Percentiles rank a stretch among this genome's conserved stretches.
phyloP scores from a whole-genome alignment of 2,113 vertebrate genomes.

The Notarius quadriscutis region DNA sequence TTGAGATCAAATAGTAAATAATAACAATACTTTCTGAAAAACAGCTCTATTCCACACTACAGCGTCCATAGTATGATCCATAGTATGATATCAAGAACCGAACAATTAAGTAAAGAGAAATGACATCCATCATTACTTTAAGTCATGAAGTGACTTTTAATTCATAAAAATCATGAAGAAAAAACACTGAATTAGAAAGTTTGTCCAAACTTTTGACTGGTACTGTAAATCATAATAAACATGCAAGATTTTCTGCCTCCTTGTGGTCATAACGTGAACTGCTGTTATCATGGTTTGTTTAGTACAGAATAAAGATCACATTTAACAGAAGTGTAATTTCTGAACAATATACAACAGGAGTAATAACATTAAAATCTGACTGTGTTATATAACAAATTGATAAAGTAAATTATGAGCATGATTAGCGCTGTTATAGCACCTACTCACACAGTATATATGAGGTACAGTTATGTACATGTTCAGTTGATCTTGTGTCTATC shows the following conservation, averaged over 20 bases:
- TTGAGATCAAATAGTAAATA: too few relatives aligned
- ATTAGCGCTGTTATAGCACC: background rate
- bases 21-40: too few relatives aligned
- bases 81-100: too few relatives aligned
- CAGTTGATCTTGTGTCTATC: background rate
- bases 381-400: background rate
- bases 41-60: too few relatives aligned
- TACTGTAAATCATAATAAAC: background rate
- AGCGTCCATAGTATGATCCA: too few relatives aligned
- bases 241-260: background rate
- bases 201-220: too few relatives aligned
- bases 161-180: too few relatives aligned
- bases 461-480: background rate
- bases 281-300: background rate
- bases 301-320: background rate
- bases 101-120: too few relatives aligned
- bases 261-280: constrained; percentile 3
- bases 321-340: background rate
- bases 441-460: background rate
- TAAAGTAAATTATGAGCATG: background rate
- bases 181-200: too few relatives aligned
- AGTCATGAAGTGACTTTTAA: too few relatives aligned
- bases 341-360: background rate
- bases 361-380: background rate
- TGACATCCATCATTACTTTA: too few relatives aligned